Base-by-base conservation (phyloP, 2,888 invertebrate species). In the Furcula furcula region DNA sequence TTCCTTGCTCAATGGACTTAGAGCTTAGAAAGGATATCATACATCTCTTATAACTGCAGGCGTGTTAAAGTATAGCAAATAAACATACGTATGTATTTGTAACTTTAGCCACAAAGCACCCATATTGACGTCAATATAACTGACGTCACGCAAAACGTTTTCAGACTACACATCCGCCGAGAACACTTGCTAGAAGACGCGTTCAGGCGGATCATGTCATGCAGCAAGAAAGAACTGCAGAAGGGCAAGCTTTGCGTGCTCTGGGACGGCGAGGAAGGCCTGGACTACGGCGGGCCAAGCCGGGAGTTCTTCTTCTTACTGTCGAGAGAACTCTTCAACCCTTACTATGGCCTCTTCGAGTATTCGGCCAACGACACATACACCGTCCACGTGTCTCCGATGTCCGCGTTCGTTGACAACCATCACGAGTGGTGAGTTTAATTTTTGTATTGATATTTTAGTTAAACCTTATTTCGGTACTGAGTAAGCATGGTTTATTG, bases 301-400 rank as follows among this genome's bases (percentile, higher is more conserved):
- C 91, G 98, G 15, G 99, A 99, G 86, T 98, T 99, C 88, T 99
- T 99, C 92, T 98, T 98, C 83, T 92, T 99, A 15, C 90, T 99
- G n/a, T 98, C 98, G 0, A 91, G 98, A 33, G 98, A 99, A 76
- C 91, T 99, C 6, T 99, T 99, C 88, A 98, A 99, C 90, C 99
- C 99, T 0, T 98, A 98, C 81, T 98, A 99, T 65, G 98, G 98
- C 0, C 91, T 98, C 40, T 99, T 99, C 81, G 98, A 99, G 85
- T 99, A 99, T 77, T 98, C 98, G 0, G 98, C 98, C 28, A 98
- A 98, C 72, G 98, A 99, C 70, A 98, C 98, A 0, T 98, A 98
- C 76, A 98, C 98, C 4, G 98, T 98, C 12, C 96, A 97, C 82
- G 94, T 97, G 40, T 96, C 96, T 14, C 98, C 98, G 0, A 94